Evolutionary conservation across 2,888 invertebrate species (phyloP).

Genomic region (Dryobotodes eremita): DNA sequence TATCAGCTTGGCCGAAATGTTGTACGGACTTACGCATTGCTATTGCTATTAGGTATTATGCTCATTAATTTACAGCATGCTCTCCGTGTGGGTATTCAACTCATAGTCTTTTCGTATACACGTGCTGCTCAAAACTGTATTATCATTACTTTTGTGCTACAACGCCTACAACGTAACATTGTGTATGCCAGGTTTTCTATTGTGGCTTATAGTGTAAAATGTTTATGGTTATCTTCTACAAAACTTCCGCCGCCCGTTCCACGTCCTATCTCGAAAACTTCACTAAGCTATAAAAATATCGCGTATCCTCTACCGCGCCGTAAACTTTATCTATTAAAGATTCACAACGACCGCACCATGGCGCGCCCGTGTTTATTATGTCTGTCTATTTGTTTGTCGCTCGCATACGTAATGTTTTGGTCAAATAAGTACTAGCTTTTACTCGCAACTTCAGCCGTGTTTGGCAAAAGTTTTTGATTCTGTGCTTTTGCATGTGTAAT

Average conservation of each 20-base stretch:
- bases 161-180: neutral
- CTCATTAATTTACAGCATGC: neutral
- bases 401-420: conserved; percentile 48
- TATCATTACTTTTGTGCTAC: neutral
- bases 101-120: too few relatives aligned
- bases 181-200: neutral
- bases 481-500: conserved; percentile 1
- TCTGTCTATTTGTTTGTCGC: conserved; percentile 48
- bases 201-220: neutral
- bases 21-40: too few relatives aligned
- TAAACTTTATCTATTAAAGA: conserved; percentile 56
- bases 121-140: neutral
- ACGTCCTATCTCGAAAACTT: conserved; percentile 16
- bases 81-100: neutral
- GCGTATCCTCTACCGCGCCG: conserved; percentile 8
- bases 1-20: too few relatives aligned
- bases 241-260: neutral
- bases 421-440: conserved; percentile 30
- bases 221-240: conserved; percentile 17
- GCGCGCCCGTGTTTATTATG: conserved; percentile 54
- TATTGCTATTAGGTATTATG: too few relatives aligned
- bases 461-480: conserved; percentile 8
- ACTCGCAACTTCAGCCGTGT: conserved; percentile 3
- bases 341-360: conserved; percentile 45
- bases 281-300: conserved; percentile 43